Evolutionary conservation across 2,113 vertebrate species (phyloP), one percentile per base, ranked within the genome.

Genomic region (Sminthopsis crassicaudata): DNA sequence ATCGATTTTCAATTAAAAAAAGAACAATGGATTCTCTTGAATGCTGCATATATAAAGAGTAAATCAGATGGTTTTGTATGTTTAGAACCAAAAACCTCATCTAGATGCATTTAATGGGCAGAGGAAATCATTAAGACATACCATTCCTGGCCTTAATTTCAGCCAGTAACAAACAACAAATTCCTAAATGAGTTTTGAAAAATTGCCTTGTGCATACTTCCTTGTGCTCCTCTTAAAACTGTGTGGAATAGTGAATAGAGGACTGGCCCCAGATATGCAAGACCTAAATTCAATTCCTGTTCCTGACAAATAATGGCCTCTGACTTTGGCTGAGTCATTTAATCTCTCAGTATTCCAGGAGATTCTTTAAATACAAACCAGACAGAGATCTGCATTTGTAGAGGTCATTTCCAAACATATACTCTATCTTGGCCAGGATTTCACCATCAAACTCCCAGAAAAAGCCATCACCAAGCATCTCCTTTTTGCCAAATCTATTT

Each of bases 1-100:
- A 96, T 92, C 94, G 93, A 93, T 97, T 96, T 53, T 95, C 94
- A 97, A 90, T 94, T 96, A 96, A 96, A 96, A 98, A n/a, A 60
- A 90, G 90, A 50, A 88, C 94, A 96, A 95, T 95, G 93, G 94
- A 0, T 30, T 97, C 53, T 95, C 89, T 96, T 92, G 97, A 96
- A 98, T 97, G 96, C 96, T 53, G 98, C 97, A 95, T 94, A 96
- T 97, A n/a, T 94, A 95, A 14, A 55, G 42, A 96, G 50, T 94
- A 76, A 55, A 91, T 96, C 93, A 95, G 84, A 57, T 92, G 36
- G 2, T 19, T 76, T 96, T 95, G 53, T 8, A 30, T 46, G 3
- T 94, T 91, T 96, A 90, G 52, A 95, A 95, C 95, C 22, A 36
- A 67, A n/a, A 53, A 93, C 0, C n/a, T 96, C 30, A 95, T 52